A percentile compares a stretch with the other conserved stretches of the same genome.
phyloP scores from a whole-genome alignment of 2,797 vertebrate species.

The Thalassophryne amazonica region DNA sequence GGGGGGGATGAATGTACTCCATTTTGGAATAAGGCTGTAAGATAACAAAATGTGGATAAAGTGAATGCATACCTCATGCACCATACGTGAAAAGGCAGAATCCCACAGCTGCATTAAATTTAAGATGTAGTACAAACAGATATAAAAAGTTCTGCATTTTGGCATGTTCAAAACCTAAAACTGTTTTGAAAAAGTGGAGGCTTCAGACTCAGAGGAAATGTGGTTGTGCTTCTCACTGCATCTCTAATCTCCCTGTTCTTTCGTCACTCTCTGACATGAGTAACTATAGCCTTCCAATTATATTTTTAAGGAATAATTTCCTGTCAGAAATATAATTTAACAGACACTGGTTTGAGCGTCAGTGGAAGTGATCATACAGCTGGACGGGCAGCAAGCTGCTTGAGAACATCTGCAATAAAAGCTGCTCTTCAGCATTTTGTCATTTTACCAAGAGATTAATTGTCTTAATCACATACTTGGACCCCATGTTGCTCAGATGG shows the following conservation, averaged over 20 bases:
- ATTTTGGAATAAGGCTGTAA: too few relatives aligned
- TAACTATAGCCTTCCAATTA: constrained; percentile 33
- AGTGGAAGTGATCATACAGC: constrained; percentile 32
- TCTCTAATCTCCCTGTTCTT: constrained; percentile 5
- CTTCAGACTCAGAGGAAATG: constrained; percentile 9
- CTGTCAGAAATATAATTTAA: constrained; percentile 59
- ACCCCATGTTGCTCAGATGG: neutral
- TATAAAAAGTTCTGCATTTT: neutral
- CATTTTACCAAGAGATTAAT: constrained; percentile 61
- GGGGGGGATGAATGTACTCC: too few relatives aligned
- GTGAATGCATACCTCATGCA: too few relatives aligned
- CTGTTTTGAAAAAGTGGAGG: neutral
- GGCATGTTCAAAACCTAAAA: neutral
- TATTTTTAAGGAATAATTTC: constrained; percentile 60
- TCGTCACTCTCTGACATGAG: constrained; percentile 13
- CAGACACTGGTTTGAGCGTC: constrained; percentile 38
- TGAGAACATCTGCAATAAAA: constrained; percentile 47
- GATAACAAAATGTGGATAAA: too few relatives aligned
- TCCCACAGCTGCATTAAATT: neutral
- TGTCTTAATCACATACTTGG: constrained; percentile 51
- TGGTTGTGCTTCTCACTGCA: neutral
- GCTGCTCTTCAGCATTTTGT: constrained; percentile 30
- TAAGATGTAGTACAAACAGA: neutral
- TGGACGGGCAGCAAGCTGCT: constrained; percentile 2
- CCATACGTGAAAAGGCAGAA: neutral